These are phyloP conservation scores for Drosophila simulans DNA, from an alignment of 1,140 invertebrate genomes.

Conservation along the genomic window DNA sequence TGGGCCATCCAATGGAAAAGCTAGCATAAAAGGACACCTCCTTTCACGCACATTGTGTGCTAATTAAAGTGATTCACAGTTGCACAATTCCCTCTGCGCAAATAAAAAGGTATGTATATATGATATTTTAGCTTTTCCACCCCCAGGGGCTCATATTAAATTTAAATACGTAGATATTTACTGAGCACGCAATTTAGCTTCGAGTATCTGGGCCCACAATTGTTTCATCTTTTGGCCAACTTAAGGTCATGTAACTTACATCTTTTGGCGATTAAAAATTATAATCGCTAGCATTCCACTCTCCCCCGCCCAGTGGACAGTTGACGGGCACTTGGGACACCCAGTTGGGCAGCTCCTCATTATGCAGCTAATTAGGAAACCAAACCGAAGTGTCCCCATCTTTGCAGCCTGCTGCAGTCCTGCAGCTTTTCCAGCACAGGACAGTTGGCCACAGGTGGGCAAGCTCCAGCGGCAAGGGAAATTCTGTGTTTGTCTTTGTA, in stretches of 20 bases:
- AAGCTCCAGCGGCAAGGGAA: not conserved
- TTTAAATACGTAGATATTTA: too few relatives aligned
- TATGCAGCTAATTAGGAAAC: slow-evolving; percentile 34
- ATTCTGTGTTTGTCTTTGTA: slow-evolving; percentile 13
- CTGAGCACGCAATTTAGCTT: too few relatives aligned
- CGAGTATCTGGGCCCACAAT: too few relatives aligned
- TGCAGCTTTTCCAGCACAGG: not conserved
- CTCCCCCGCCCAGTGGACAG: not conserved
- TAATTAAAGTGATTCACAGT: slow-evolving; percentile 8
- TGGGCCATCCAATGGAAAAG: not conserved
- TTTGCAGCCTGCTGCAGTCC: not conserved
- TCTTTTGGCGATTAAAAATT: too few relatives aligned
- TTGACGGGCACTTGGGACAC: slow-evolving; percentile 1
- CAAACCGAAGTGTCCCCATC: not conserved
- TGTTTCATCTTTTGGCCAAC: too few relatives aligned
- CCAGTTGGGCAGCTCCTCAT: slow-evolving; percentile 10
- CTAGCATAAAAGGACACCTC: slow-evolving; percentile 7
- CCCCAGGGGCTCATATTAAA: too few relatives aligned
- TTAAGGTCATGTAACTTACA: too few relatives aligned
- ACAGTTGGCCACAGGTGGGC: slow-evolving; percentile 16
- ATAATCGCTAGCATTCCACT: too few relatives aligned
- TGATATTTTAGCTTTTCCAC: too few relatives aligned
- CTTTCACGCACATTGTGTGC: not conserved
- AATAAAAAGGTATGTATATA: not conserved
- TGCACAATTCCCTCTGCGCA: not conserved